Conservation (phyloP, 2,113 vertebrate species). For the Semnornis frantzii region DNA sequence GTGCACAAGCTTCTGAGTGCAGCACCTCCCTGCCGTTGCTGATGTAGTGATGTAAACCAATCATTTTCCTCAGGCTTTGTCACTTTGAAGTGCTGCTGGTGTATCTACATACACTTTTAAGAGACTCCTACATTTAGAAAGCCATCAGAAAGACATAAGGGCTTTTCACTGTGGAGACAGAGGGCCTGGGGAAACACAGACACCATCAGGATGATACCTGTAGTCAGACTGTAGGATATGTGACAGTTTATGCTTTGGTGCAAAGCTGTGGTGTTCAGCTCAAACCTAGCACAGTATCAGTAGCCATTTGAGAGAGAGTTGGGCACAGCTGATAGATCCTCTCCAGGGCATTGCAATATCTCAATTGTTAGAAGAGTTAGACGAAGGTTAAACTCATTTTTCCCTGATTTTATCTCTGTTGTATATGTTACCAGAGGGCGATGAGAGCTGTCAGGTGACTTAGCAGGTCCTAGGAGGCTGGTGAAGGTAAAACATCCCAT, state of each 20-base stretch:
- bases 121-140: not conserved
- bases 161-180: not conserved
- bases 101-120: not conserved
- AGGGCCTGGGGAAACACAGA: not conserved
- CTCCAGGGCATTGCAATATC: not conserved
- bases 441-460: not conserved
- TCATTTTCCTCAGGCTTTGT: not conserved
- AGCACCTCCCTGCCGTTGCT: rapidly evolving
- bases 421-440: not conserved
- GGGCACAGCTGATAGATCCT: not conserved
- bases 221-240: not conserved
- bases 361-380: not conserved
- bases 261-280: not conserved
- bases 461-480: not conserved
- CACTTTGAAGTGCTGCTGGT: not conserved
- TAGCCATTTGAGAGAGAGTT: not conserved
- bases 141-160: not conserved
- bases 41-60: not conserved
- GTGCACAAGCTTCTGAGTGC: not conserved
- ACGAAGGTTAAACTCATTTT: not conserved
- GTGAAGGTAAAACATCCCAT: not conserved
- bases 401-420: not conserved
- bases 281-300: not conserved
- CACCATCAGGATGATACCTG: not conserved
- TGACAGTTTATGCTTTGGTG: not conserved